phyloP scores from a whole-genome alignment of 2,113 vertebrate species.

The Arothron firmamentum region DNA sequence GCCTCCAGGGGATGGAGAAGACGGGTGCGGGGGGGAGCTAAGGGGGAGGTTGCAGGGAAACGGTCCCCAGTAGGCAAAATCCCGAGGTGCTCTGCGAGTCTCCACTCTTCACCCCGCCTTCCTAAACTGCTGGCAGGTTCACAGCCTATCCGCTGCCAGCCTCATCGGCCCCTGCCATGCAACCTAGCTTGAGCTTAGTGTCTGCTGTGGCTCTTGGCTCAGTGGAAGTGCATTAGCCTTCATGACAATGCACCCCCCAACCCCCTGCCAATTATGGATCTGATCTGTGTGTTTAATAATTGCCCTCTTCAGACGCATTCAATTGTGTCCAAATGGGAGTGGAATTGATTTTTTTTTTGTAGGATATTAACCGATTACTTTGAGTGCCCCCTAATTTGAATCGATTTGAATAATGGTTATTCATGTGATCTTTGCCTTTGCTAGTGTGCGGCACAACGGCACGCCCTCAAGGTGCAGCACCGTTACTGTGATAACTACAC shows the following conservation, averaged over 20 bases:
- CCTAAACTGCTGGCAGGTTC: constrained; percentile 48
- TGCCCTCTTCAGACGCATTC: constrained; percentile 79
- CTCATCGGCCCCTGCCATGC: constrained; percentile 3
- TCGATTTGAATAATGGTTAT: constrained; percentile 81
- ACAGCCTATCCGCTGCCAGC: constrained; percentile 41
- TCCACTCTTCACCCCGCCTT: constrained; percentile 16
- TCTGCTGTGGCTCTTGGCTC: constrained; percentile 57
- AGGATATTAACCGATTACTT: constrained; percentile 80
- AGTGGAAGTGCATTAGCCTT: constrained; percentile 70
- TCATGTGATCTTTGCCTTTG: constrained; percentile 75
- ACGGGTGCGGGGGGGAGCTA: constrained; percentile 9
- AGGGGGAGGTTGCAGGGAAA: constrained; percentile 33
- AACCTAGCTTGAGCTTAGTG: constrained; percentile 36
- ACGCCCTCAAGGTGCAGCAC: constrained; percentile 64
- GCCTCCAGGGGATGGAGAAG: constrained; percentile 57
- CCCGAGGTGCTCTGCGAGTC: constrained; percentile 35
- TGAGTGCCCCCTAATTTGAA: constrained; percentile 75
- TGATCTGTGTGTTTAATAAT: constrained; percentile 82
- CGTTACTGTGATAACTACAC: constrained; percentile 54
- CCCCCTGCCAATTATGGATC: constrained; percentile 75
- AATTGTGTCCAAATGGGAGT: constrained; percentile 76
- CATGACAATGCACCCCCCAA: constrained; percentile 61
- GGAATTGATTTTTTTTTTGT: constrained; percentile 80
- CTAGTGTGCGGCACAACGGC: constrained; percentile 44
- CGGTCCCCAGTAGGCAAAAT: constrained; percentile 28